A percentile compares a stretch with the other conserved stretches of the same genome.
These are phyloP conservation scores for Chiloscyllium punctatum DNA, from an alignment of 2,797 vertebrate genomes.

Conservation along the genomic window DNA sequence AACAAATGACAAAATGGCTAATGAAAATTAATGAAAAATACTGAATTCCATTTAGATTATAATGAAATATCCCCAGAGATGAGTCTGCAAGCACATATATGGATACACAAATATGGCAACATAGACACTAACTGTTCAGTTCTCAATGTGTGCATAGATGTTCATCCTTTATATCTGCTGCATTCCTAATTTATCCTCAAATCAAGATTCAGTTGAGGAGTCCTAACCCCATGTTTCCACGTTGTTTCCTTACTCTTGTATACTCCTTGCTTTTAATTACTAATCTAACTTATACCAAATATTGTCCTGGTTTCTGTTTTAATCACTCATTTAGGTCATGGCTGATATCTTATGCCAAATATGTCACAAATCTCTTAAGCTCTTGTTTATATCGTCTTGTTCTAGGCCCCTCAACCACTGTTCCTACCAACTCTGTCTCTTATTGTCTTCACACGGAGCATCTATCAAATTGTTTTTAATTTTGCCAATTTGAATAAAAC, in stretches of 20 bases:
- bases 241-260: neutral
- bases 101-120: neutral
- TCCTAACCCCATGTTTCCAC: neutral
- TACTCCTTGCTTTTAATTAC: neutral
- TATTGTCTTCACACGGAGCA: neutral
- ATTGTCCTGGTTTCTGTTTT: neutral
- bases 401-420: neutral
- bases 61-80: neutral
- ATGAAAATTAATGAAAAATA: slow-evolving; percentile 1
- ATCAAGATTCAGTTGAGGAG: neutral
- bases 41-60: neutral
- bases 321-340: neutral
- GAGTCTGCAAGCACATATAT: neutral
- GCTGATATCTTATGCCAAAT: neutral
- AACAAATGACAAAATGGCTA: neutral
- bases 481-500: neutral
- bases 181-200: neutral
- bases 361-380: neutral
- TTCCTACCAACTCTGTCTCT: neutral
- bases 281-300: neutral
- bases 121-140: neutral
- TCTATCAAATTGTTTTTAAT: neutral
- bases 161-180: neutral
- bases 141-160: neutral
- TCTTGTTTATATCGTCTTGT: neutral